Evolutionary conservation across 2,797 vertebrate genomes (phyloP).

Genomic region (Parotocinclus haroldoi): DNA sequence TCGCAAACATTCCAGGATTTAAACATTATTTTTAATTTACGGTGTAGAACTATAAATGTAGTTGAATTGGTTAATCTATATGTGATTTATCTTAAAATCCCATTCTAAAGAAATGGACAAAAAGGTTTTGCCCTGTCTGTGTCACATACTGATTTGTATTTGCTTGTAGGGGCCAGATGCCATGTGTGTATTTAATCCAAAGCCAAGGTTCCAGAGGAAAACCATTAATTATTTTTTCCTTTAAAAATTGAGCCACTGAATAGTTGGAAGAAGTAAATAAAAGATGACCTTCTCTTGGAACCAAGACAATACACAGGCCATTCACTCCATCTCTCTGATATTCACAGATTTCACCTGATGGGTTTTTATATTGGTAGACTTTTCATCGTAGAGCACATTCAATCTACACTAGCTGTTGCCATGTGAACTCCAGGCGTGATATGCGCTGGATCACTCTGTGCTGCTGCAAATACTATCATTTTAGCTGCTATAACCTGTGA

Average conservation of each 20-base stretch:
- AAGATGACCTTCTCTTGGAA: conserved; percentile 9
- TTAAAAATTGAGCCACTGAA: conserved; percentile 1
- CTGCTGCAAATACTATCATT: conserved; percentile 17
- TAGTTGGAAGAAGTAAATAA: conserved; percentile 3
- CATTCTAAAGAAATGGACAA: too few species aligned
- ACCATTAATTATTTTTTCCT: conserved; percentile 10
- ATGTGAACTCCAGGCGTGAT: conserved; percentile 31
- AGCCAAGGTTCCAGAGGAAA: neutral
- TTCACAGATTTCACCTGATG: conserved; percentile 28
- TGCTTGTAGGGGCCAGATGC: neutral
- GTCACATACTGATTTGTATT: conserved; percentile 17
- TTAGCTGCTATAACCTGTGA: conserved; percentile 32
- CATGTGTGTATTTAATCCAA: conserved; percentile 14
- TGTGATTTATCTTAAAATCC: too few species aligned
- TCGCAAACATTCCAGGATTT: too few species aligned
- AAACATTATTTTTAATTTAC: too few species aligned
- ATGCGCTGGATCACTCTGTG: conserved; percentile 1
- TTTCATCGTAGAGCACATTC: conserved; percentile 12
- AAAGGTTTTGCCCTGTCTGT: neutral
- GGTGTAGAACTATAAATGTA: too few species aligned
- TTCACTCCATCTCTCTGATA: too few species aligned
- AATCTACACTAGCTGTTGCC: conserved; percentile 38
- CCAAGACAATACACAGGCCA: conserved; percentile 18
- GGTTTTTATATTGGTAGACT: conserved; percentile 15
- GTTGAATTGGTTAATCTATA: too few species aligned